Evolutionary conservation across 2,113 vertebrate genomes (phyloP).

Genomic region (Siniperca chuatsi): DNA sequence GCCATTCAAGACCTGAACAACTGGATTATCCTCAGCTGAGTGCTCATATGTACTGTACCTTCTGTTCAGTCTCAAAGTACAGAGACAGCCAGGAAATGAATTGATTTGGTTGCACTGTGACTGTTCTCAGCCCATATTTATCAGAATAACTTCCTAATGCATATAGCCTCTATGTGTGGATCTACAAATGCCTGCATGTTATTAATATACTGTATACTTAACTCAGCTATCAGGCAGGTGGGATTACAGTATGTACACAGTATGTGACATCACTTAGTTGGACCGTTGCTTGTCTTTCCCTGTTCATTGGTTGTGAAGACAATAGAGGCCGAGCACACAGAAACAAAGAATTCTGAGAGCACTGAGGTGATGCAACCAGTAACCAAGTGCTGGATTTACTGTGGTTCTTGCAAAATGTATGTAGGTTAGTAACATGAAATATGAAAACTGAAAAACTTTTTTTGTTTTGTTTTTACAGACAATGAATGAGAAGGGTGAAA

Average conservation of each 20-base stretch:
- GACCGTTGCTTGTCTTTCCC: not conserved
- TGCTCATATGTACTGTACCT: not conserved
- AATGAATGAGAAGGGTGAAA: not conserved
- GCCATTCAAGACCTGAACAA: not conserved
- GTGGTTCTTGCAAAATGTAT: not conserved
- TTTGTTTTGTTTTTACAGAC: not conserved
- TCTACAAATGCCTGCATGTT: not conserved
- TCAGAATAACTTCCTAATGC: not conserved
- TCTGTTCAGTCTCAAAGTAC: not conserved
- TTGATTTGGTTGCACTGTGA: not conserved
- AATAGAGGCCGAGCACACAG: not conserved
- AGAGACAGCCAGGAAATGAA: not conserved
- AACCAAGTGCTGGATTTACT: not conserved
- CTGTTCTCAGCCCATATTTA: not conserved
- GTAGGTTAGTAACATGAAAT: not conserved
- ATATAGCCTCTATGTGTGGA: not conserved
- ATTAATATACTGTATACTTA: not conserved
- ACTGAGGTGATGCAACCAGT: not conserved
- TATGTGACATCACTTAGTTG: not conserved
- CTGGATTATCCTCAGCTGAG: conserved; percentile 1
- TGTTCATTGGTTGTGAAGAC: not conserved
- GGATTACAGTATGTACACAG: not conserved
- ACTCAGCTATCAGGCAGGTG: not conserved
- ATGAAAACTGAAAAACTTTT: too few relatives aligned
- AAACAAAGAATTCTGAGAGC: not conserved